These are phyloP conservation scores for Forbesichthys papilliferus DNA, from an alignment of 2,113 vertebrate species.

Conservation along the genomic window DNA sequence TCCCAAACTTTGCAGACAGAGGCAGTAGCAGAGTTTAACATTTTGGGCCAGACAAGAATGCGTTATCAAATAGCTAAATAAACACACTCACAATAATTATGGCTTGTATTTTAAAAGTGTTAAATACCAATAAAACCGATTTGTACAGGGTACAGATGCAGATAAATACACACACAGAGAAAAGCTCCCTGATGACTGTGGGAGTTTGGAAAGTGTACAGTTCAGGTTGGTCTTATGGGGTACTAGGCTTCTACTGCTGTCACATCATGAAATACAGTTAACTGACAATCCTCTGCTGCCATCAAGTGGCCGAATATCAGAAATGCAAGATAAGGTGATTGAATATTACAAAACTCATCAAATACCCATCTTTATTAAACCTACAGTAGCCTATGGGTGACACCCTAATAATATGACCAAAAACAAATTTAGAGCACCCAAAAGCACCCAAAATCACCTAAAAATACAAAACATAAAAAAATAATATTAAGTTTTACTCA, in stretches of 20 bases:
- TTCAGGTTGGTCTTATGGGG: neutral
- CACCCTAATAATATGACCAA: too few relatives aligned
- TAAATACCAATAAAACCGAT: neutral
- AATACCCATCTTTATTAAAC: neutral
- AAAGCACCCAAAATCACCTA: too few relatives aligned
- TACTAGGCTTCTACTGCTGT: conserved; percentile 27
- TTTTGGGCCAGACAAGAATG: neutral
- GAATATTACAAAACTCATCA: neutral
- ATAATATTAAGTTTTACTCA: too few relatives aligned
- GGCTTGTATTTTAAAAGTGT: neutral
- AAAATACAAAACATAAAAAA: too few relatives aligned
- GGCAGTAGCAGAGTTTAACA: neutral
- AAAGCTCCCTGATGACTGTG: conserved; percentile 1
- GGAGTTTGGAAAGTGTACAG: neutral
- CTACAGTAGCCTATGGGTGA: too few relatives aligned
- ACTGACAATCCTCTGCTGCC: conserved; percentile 51
- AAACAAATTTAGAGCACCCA: too few relatives aligned
- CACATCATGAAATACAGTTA: neutral
- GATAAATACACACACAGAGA: fast-evolving
- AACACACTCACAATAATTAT: neutral
- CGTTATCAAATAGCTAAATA: too few relatives aligned
- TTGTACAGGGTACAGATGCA: neutral
- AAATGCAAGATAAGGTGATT: conserved; percentile 1
- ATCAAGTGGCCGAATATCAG: conserved; percentile 35
- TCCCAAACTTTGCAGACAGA: too few relatives aligned